These are phyloP conservation scores for Littorina saxatilis DNA, from an alignment of 1,140 invertebrate genomes.

Conservation along the genomic window DNA sequence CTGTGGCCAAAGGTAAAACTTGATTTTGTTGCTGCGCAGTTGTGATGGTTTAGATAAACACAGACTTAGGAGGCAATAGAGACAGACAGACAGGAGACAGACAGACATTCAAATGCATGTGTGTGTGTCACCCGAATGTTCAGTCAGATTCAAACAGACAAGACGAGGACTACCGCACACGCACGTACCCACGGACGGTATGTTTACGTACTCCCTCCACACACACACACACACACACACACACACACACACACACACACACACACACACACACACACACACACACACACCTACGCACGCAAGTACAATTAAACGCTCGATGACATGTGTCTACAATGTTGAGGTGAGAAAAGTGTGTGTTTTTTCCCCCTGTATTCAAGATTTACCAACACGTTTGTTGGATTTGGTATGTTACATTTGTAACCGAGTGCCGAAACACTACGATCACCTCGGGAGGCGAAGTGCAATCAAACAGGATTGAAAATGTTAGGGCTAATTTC, in stretches of 20 bases:
- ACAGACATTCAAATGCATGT: background rate
- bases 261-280: background rate
- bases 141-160: too few relatives aligned
- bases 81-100: slow-evolving; percentile 3
- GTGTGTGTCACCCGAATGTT: too few relatives aligned
- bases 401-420: too few relatives aligned
- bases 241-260: background rate
- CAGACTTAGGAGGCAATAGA: slow-evolving; percentile 22
- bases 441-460: too few relatives aligned
- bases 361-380: too few relatives aligned
- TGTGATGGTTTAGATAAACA: background rate
- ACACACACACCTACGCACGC: too few relatives aligned
- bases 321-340: background rate
- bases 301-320: background rate
- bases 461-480: too few relatives aligned
- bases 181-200: too few relatives aligned
- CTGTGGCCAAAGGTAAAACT: slow-evolving; percentile 49
- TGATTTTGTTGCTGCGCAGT: background rate
- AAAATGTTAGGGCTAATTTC: too few relatives aligned
- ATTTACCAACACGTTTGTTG: background rate
- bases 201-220: too few relatives aligned
- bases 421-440: too few relatives aligned
- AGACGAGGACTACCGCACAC: too few relatives aligned
- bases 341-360: background rate
- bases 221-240: background rate